phyloP scores from a whole-genome alignment of 23 tunicate genomes.

The Halocynthia roretzi region DNA sequence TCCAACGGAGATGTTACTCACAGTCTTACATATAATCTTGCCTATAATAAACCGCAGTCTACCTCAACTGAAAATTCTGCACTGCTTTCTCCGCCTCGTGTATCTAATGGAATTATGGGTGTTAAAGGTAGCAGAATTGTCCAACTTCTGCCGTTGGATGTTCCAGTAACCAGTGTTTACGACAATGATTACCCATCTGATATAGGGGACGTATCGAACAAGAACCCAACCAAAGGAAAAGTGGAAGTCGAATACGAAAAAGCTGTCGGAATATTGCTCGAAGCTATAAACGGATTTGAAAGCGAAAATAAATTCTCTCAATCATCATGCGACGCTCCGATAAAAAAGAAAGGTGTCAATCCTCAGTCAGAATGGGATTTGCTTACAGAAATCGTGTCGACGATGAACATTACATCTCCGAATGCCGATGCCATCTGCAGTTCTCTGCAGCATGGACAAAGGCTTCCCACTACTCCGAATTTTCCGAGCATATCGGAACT shows the following conservation, averaged over 20 bases:
- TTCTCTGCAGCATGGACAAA: no score
- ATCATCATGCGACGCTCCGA: background rate
- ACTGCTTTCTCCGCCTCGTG: background rate
- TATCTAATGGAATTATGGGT: background rate
- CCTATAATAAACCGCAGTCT: background rate
- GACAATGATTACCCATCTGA: conserved; percentile 15
- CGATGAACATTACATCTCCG: background rate
- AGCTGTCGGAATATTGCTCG: conserved; percentile 50
- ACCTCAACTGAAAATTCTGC: background rate
- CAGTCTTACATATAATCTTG: no score
- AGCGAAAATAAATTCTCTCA: conserved; percentile 7
- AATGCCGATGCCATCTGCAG: background rate
- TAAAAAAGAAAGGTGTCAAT: background rate
- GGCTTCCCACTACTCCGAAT: conserved; percentile 3
- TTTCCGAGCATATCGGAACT: conserved; percentile 14
- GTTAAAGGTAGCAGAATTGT: background rate
- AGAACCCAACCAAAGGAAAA: background rate
- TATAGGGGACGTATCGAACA: background rate
- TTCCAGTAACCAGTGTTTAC: conserved; percentile 17
- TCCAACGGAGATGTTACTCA: background rate
- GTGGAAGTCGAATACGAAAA: conserved; percentile 55
- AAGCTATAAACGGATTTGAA: conserved; percentile 74
- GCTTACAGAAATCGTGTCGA: background rate
- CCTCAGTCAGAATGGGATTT: background rate
- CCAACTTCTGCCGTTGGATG: background rate